phyloP scores from a whole-genome alignment of 2,113 vertebrate genomes.

The Alligator sinensis region DNA sequence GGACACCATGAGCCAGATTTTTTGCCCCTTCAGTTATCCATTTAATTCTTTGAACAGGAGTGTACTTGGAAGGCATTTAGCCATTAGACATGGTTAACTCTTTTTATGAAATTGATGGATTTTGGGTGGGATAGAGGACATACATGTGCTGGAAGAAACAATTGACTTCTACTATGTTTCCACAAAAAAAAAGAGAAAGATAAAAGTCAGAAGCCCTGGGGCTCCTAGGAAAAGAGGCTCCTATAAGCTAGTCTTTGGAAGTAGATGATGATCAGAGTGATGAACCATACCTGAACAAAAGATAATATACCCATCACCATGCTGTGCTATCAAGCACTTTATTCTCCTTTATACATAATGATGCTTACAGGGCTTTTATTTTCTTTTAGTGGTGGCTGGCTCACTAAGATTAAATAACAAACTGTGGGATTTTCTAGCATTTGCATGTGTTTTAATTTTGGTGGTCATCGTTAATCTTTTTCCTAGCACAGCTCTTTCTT shows the following conservation, averaged over 20 bases:
- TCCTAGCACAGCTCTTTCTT: constrained; percentile 52
- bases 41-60: neutral
- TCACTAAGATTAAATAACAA: constrained; percentile 61
- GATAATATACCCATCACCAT: neutral
- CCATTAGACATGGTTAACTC: neutral
- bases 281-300: constrained; percentile 2
- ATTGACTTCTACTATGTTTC: no score
- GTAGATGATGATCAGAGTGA: neutral
- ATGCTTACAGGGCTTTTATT: constrained; percentile 8
- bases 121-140: neutral
- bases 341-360: neutral
- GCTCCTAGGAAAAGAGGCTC: neutral
- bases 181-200: neutral
- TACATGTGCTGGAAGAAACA: neutral
- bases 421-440: constrained; percentile 51
- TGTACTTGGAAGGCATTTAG: neutral
- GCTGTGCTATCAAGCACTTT: neutral
- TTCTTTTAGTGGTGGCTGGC: constrained; percentile 14
- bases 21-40: neutral
- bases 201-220: neutral
- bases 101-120: neutral
- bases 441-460: constrained; percentile 47
- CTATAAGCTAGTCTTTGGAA: neutral
- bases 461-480: constrained; percentile 68
- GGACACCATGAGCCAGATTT: no score